Evolutionary conservation across 2,113 vertebrate species (phyloP), one percentile per base, ranked within the genome.

Genomic region (Rhagologus leucostigma): DNA sequence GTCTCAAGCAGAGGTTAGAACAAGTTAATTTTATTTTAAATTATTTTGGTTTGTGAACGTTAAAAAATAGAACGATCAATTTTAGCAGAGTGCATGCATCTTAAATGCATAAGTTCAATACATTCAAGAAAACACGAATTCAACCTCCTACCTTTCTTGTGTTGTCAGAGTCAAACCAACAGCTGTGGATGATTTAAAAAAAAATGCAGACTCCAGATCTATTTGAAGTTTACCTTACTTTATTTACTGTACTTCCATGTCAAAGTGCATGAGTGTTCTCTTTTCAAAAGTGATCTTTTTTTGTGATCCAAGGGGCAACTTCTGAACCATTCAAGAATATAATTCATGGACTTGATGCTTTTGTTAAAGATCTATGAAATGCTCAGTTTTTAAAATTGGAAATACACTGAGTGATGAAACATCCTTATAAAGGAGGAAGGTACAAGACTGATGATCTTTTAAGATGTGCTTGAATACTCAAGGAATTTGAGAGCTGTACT

Each of bases 1-100:
- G 0, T 76, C 69, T 88, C 42, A 55, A 84, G 82, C 42, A 84
- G 81, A 77, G 59, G 18, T 60, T 92, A 95, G 71, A 94, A 92
- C 49, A 93, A 89, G 64, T 86, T 90, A 84, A 93, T 92, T 94
- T 86, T 60, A 85, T 90, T 94, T 90, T 78, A 89, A 93, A 83
- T 84, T 81, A 60, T 74, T 64, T 64, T 56, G 1, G 1, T 64
- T 84, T 59, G n/a, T n/a, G 52, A 90, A 63, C 7, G 11, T 84
- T 86, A 90, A 91, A 92, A 88, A 86, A 22, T 4, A 70, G 46
- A 86, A 78, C 2, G 4, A 83, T 70, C 63, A 41, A 24, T 81
- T 95, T 90, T 74, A 90, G 85, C 65, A 60, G 56, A 82, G 60
- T 56, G 35, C 4, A 32, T 77, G 27, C 42, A 84, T 84, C 20